Percentiles rank a stretch among this genome's conserved stretches.
These are phyloP conservation scores for Alaudala cheleensis DNA, from an alignment of 2,113 vertebrate genomes.

Conservation along the genomic window DNA sequence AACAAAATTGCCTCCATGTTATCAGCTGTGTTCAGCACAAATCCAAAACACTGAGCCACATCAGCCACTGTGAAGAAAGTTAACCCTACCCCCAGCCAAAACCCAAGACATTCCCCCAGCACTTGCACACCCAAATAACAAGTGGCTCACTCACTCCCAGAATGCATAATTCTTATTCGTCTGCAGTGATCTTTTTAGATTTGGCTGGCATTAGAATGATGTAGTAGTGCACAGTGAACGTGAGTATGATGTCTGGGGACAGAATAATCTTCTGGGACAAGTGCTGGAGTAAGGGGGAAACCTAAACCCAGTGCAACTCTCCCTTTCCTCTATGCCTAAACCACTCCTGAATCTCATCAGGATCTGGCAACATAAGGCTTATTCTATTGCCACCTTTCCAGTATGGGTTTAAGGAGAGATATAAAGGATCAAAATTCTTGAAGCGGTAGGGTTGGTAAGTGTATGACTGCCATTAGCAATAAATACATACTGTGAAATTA, in stretches of 20 bases:
- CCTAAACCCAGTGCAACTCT: background rate
- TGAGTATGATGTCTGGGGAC: background rate
- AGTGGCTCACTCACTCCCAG: background rate
- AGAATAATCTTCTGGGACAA: background rate
- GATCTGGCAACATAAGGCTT: background rate
- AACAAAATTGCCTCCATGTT: background rate
- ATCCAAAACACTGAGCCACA: background rate
- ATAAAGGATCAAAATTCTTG: background rate
- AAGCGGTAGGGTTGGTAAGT: background rate
- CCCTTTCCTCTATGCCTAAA: background rate
- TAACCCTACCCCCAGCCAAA: background rate
- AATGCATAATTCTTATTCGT: background rate
- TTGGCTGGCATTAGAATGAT: background rate
- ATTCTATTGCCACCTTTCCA: background rate
- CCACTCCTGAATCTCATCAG: background rate
- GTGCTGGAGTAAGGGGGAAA: background rate
- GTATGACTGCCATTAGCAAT: background rate
- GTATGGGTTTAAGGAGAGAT: background rate
- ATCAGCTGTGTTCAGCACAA: background rate
- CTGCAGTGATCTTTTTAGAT: background rate
- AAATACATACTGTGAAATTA: background rate
- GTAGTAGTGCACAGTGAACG: background rate
- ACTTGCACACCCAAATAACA: background rate
- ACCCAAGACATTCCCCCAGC: accelerated
- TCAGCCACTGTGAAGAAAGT: background rate